A percentile compares a stretch with the other conserved stretches of the same genome.
Evolutionary conservation across 2,113 vertebrate species (phyloP).

Genomic region (Rhipidura dahli): DNA sequence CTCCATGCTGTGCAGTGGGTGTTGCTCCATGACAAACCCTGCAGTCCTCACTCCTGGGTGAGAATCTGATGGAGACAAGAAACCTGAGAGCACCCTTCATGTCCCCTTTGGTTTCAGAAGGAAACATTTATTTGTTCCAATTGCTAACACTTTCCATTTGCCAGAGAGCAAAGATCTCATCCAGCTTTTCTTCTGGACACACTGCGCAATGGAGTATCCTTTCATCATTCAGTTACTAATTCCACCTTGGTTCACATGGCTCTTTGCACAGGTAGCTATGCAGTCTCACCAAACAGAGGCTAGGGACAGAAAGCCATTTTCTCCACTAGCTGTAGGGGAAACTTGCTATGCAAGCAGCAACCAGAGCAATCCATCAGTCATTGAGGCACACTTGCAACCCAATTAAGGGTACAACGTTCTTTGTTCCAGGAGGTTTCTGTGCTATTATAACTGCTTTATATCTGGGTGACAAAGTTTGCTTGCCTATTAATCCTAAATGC

Average conservation of each 20-base stretch:
- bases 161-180: neutral
- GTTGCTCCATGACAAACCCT: neutral
- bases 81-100: neutral
- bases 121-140: neutral
- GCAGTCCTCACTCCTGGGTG: neutral
- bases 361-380: neutral
- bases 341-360: neutral
- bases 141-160: fast-evolving
- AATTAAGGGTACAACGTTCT: neutral
- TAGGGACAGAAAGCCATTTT: neutral
- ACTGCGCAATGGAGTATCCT: fast-evolving
- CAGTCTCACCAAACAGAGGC: neutral
- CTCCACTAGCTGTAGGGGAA: neutral
- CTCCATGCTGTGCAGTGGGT: neutral
- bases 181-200: neutral
- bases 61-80: neutral
- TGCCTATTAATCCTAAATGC: neutral
- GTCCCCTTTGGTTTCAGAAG: neutral
- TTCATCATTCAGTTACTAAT: neutral
- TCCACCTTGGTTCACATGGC: neutral
- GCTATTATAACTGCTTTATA: neutral
- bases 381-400: neutral
- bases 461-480: neutral
- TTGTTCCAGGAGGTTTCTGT: neutral
- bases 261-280: neutral